Conservation (phyloP, 1,140 invertebrate species). For the Zaprionus davidi region DNA sequence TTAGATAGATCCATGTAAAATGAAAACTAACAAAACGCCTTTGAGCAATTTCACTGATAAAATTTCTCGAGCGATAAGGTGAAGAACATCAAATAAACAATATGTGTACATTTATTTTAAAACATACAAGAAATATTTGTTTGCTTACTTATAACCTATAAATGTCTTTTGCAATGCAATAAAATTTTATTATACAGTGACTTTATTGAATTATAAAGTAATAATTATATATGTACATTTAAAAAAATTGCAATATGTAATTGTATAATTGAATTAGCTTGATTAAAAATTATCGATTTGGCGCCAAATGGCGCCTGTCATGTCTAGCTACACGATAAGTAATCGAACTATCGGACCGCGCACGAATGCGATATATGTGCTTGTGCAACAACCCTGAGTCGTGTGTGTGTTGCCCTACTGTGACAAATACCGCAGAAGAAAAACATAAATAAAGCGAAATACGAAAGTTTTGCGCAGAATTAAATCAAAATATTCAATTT, state of each 20-base stretch:
- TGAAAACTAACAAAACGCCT: too few species aligned
- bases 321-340: not conserved
- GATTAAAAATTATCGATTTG: not conserved
- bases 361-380: not conserved
- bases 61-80: too few species aligned
- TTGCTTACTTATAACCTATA: too few species aligned
- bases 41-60: too few species aligned
- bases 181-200: too few species aligned
- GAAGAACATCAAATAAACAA: too few species aligned
- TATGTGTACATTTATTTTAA: too few species aligned
- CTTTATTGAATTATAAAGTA: too few species aligned
- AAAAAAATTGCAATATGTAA: not conserved
- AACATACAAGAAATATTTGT: too few species aligned
- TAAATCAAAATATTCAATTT: not conserved
- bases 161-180: too few species aligned
- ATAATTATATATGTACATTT: too few species aligned
- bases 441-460: slow-evolving; percentile 1
- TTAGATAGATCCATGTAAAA: too few species aligned
- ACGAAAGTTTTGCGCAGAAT: not conserved
- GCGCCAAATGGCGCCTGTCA: not conserved
- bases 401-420: not conserved
- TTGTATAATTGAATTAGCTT: not conserved
- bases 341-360: not conserved
- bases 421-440: not conserved
- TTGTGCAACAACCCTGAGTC: not conserved